These are phyloP conservation scores for Patagioenas fasciata DNA, from an alignment of 2,113 vertebrate species.

Conservation along the genomic window DNA sequence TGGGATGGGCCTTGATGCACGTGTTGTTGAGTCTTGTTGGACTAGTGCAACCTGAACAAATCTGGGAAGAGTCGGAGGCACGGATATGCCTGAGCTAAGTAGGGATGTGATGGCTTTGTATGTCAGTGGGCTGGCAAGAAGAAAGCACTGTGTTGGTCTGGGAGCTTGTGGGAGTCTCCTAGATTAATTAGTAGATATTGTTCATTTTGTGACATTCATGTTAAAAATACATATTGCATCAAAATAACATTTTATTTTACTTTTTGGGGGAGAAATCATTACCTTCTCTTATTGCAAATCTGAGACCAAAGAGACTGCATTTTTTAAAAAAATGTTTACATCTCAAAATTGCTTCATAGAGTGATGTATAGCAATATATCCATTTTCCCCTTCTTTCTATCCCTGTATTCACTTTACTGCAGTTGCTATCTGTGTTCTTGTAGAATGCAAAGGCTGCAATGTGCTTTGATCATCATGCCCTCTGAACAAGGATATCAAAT, in stretches of 20 bases:
- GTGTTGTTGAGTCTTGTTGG: background rate
- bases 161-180: background rate
- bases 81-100: background rate
- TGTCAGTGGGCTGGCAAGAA: background rate
- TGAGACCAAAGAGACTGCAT: background rate
- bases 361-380: background rate
- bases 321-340: background rate
- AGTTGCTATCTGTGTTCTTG: background rate
- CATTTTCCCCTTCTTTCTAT: background rate
- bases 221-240: background rate
- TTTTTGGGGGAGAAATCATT: background rate
- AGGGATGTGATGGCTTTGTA: background rate
- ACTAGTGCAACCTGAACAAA: background rate
- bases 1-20: rapidly evolving
- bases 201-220: background rate
- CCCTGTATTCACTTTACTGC: background rate
- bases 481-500: background rate
- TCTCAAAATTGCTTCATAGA: background rate
- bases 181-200: background rate
- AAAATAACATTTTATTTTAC: background rate
- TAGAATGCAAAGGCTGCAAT: background rate
- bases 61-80: background rate
- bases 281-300: background rate
- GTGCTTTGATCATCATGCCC: background rate
- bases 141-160: background rate